Percentiles rank a stretch among this genome's conserved stretches.
These are phyloP conservation scores for Cinclus mexicanus DNA, from an alignment of 2,113 vertebrate species.

Conservation along the genomic window DNA sequence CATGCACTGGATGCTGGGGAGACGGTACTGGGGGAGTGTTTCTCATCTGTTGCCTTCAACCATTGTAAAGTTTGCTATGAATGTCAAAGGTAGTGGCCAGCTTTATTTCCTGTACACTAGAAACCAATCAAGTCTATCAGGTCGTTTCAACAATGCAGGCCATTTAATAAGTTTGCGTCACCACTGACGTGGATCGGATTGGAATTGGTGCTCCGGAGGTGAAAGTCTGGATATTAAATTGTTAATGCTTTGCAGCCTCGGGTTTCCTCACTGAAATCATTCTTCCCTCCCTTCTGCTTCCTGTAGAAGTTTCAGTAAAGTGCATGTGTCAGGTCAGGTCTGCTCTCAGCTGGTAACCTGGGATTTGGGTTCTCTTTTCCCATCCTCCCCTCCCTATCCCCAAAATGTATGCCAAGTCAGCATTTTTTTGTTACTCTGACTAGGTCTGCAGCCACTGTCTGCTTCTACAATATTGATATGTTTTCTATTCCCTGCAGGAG, in stretches of 20 bases:
- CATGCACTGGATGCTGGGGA: neutral
- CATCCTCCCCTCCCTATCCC: fast-evolving
- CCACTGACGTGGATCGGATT: neutral
- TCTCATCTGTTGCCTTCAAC: neutral
- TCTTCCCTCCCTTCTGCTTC: neutral
- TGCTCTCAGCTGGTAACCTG: neutral
- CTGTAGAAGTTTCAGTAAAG: neutral
- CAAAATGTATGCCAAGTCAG: fast-evolving
- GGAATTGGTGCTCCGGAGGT: neutral
- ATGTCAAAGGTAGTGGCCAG: neutral
- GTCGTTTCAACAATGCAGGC: neutral
- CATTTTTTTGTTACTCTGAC: neutral
- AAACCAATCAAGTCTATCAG: neutral
- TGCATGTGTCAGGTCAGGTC: neutral
- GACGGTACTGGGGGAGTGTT: neutral
- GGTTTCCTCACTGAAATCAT: neutral
- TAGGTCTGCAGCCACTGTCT: neutral
- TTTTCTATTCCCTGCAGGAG: neutral
- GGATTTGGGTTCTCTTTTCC: neutral
- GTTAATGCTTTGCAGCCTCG: neutral
- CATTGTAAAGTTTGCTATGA: neutral
- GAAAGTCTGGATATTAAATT: neutral
- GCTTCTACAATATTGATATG: neutral
- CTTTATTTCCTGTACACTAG: neutral
- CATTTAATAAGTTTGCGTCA: conserved; percentile 3